Conservation (phyloP, 2,113 vertebrate species). For the Pachycephala philippinensis region DNA sequence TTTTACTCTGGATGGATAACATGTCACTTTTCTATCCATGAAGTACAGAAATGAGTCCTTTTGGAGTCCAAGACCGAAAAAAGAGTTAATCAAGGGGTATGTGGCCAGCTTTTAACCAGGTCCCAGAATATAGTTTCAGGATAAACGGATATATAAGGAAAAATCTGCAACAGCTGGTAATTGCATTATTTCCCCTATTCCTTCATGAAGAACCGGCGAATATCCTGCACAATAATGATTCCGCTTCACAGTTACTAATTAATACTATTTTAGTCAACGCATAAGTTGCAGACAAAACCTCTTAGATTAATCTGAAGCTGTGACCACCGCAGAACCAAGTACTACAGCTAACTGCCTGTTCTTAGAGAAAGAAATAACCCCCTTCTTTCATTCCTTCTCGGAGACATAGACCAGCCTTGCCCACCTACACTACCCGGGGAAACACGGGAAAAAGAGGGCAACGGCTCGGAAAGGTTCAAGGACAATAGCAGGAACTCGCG, state of each 20-base stretch:
- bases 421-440: rapidly evolving
- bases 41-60: not conserved
- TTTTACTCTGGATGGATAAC: not conserved
- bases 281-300: not conserved
- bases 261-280: not conserved
- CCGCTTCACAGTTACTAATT: not conserved
- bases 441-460: not conserved
- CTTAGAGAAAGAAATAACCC: not conserved
- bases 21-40: not conserved
- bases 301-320: not conserved
- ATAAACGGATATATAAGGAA: not conserved
- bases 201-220: not conserved
- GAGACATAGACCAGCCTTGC: too few relatives aligned
- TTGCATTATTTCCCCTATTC: not conserved
- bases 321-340: not conserved
- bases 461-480: rapidly evolving
- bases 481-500: rapidly evolving
- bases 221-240: not conserved
- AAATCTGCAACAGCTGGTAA: not conserved
- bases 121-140: not conserved
- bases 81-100: not conserved
- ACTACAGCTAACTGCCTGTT: too few relatives aligned
- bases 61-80: too few relatives aligned
- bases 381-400: not conserved
- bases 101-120: not conserved